Base-by-base conservation (phyloP, 2,797 vertebrate species). In the Harpagifer antarcticus region DNA sequence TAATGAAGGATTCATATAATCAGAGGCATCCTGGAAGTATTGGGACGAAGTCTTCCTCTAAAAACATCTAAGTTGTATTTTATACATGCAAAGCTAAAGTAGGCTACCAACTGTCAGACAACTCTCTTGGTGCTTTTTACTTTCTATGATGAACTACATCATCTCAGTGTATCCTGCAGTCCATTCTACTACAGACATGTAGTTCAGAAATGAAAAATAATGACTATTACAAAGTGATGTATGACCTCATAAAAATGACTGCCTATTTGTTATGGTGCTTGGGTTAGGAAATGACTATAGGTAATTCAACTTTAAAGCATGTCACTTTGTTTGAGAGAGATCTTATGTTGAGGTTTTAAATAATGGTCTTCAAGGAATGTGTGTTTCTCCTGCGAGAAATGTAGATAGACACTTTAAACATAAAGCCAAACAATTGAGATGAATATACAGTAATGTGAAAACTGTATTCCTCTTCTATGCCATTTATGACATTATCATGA, bases 81-180 rank as follows among this genome's bases (percentile, higher is more conserved):
- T 40, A 37, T 8, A 83, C 84, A 79, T 71, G 50, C 64, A 74
- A 56, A 63, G 19, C 14, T 58, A 73, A 79, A 75, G 53, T 72
- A 69, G 80, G 53, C 57, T 67, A 67, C 42, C 59, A 27, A 80
- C 68, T 82, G 59, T 67, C 74, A 62, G 20, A 65, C 16, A 37
- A 82, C 52, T 78, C 49, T 76, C 64, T 62, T 5, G 47, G 20
- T 79, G 16, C 3, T 11, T 47, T 68, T 47, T 20, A 31, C 44
- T 72, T 49, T 55, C 53, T 43, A 15, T 59, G 67, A 74, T 58
- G 69, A 50, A 37, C 33, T 23, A 20, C 19, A 61, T 48, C 17
- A 67, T 10, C 27, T 72, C 40, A 77, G 33, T 37, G 8, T 44
- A 16, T 42, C 43, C 19, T 59, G 54, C 31, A 62, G 57, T 48